Percentiles rank a stretch among this genome's conserved stretches.
phyloP scores from a whole-genome alignment of 2,113 vertebrate genomes.

The Festucalex cinctus region DNA sequence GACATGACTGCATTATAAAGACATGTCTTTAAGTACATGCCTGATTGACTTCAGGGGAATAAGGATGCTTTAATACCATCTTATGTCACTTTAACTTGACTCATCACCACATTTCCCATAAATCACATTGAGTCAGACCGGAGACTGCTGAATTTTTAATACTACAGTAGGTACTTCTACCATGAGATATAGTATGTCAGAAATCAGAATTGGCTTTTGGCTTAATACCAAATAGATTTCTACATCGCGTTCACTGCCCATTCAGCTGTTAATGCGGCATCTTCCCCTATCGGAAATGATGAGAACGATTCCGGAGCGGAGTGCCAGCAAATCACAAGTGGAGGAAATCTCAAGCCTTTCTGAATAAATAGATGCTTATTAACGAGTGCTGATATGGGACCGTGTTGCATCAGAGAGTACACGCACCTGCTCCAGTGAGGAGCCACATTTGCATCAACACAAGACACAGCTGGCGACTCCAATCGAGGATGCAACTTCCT shows the following conservation, averaged over 20 bases:
- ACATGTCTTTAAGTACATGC: neutral
- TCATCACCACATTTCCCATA: slow-evolving; percentile 19
- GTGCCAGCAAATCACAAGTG: slow-evolving; percentile 13
- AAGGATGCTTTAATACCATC: neutral
- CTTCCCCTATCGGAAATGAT: slow-evolving; percentile 16
- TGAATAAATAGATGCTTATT: slow-evolving; percentile 29
- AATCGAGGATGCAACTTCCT: slow-evolving; percentile 18
- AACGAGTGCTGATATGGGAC: slow-evolving; percentile 11
- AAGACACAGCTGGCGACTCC: slow-evolving; percentile 23
- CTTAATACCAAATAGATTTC: neutral
- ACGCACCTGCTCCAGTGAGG: slow-evolving; percentile 30
- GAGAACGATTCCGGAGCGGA: slow-evolving; percentile 4
- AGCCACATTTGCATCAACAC: slow-evolving; percentile 25
- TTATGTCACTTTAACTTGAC: slow-evolving; percentile 20
- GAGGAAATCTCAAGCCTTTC: slow-evolving; percentile 18
- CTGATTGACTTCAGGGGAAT: neutral
- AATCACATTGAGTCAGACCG: slow-evolving; percentile 2
- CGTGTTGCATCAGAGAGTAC: slow-evolving; percentile 6
- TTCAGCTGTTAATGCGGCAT: slow-evolving; percentile 19
- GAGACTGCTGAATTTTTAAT: neutral
- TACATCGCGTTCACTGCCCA: neutral
- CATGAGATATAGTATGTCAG: neutral
- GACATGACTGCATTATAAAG: neutral
- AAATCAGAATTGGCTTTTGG: neutral
- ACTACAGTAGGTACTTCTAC: neutral